A percentile compares a stretch with the other conserved stretches of the same genome.
phyloP scores from a whole-genome alignment of 1,140 invertebrate species.

The Drosophila lacertosa region DNA sequence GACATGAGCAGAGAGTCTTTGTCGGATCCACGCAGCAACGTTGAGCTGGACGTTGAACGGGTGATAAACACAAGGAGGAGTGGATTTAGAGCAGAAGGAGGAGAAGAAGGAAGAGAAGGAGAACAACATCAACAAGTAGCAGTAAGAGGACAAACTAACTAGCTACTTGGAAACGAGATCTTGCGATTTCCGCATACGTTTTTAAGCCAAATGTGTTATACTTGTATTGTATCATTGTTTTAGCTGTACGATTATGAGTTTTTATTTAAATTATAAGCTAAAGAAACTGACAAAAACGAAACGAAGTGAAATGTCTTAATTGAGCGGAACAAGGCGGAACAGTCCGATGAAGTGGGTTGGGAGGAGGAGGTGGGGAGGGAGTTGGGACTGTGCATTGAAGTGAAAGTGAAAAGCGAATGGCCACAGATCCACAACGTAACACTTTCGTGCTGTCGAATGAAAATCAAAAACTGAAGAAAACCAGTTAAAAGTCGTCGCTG shows the following conservation, averaged over 20 bases:
- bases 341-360: not conserved
- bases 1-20: constrained; percentile 56
- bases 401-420: constrained; percentile 63
- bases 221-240: constrained; percentile 72
- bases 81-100: constrained; percentile 47
- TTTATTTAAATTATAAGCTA: constrained; percentile 80
- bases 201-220: constrained; percentile 83
- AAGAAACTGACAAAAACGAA: constrained; percentile 69
- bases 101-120: constrained; percentile 46
- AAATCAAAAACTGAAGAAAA: constrained; percentile 62
- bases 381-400: constrained; percentile 51
- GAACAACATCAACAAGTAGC: constrained; percentile 31
- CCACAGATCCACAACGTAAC: constrained; percentile 36
- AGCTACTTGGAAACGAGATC: constrained; percentile 64
- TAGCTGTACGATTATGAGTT: constrained; percentile 57
- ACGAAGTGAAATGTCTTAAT: constrained; percentile 32
- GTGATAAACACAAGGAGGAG: constrained; percentile 59
- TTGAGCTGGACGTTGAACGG: constrained; percentile 81
- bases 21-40: constrained; percentile 63
- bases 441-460: constrained; percentile 24
- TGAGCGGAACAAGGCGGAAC: constrained; percentile 14
- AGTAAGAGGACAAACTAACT: constrained; percentile 77
- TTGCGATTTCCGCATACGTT: constrained; percentile 57
- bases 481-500: constrained; percentile 49
- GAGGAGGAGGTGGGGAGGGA: not conserved